Conservation (phyloP, 2,888 invertebrate genomes). For the Nysson spinosus region DNA sequence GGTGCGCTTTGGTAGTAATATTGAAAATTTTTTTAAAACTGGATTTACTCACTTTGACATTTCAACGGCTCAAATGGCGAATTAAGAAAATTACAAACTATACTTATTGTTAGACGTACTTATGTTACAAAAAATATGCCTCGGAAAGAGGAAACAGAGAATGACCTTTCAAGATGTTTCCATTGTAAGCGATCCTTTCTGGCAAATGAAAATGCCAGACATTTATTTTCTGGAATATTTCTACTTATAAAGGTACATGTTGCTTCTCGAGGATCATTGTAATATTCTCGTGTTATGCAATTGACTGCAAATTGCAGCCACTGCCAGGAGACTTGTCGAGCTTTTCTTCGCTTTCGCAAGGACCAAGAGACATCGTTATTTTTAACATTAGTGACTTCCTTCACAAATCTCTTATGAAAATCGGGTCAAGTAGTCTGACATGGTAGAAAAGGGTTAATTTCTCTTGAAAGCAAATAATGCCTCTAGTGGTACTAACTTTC, state of each 20-base stretch:
- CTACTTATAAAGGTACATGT: neutral
- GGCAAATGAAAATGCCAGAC: no score
- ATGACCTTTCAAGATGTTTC: no score
- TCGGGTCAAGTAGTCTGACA: constrained; percentile 13
- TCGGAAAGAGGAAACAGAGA: no score
- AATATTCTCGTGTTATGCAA: neutral
- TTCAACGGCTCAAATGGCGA: no score
- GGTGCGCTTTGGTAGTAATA: no score
- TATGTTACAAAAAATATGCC: no score
- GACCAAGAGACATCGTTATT: constrained; percentile 1
- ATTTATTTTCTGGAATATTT: no score
- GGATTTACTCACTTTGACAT: no score
- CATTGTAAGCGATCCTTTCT: no score
- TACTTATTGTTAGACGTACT: no score
- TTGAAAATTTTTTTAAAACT: no score
- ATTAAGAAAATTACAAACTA: no score
- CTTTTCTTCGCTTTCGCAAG: neutral
- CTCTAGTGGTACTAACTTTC: neutral
- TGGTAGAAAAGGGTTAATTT: constrained; percentile 1
- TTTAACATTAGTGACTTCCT: constrained; percentile 8
- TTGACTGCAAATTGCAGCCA: neutral
- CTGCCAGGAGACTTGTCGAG: constrained; percentile 1
- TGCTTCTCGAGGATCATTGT: neutral
- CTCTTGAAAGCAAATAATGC: neutral
- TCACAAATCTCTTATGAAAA: constrained; percentile 2